A percentile compares a stretch with the other conserved stretches of the same genome.
Evolutionary conservation across 2,113 vertebrate genomes (phyloP).

Genomic region (Octodon degus): DNA sequence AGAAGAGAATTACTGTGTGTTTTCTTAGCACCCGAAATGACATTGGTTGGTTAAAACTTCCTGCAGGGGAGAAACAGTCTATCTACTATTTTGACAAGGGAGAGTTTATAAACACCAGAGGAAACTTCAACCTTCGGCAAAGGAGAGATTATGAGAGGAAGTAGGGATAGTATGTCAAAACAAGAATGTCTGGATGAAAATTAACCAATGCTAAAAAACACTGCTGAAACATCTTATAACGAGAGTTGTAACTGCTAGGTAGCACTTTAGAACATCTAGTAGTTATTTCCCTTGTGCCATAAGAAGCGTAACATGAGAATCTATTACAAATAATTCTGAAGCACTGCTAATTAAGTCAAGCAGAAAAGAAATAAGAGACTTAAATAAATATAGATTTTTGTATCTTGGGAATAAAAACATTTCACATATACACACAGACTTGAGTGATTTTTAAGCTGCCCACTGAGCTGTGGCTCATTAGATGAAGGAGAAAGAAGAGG

Average conservation of each 20-base stretch:
- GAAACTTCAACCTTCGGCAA: slow-evolving; percentile 56
- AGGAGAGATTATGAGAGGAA: background rate
- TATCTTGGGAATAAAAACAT: background rate
- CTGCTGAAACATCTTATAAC: slow-evolving; percentile 14
- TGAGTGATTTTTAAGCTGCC: background rate
- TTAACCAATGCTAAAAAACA: slow-evolving; percentile 19
- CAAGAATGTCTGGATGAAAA: slow-evolving; percentile 57
- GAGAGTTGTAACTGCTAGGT: background rate
- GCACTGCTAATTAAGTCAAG: slow-evolving; percentile 42
- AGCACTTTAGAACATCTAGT: slow-evolving; percentile 9
- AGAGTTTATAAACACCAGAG: slow-evolving; percentile 61
- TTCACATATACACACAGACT: background rate
- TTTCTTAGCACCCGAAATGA: slow-evolving; percentile 54
- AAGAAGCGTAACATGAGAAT: background rate
- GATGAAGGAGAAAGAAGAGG: background rate
- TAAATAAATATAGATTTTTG: slow-evolving; percentile 29
- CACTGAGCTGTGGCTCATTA: background rate
- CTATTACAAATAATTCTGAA: slow-evolving; percentile 39
- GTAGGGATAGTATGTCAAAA: background rate
- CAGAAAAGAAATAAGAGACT: background rate
- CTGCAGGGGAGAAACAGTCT: slow-evolving; percentile 51
- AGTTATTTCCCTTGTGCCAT: slow-evolving; percentile 3
- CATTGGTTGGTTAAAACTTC: background rate
- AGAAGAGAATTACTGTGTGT: background rate
- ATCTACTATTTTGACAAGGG: slow-evolving; percentile 71